Evolutionary conservation across 2,113 vertebrate genomes (phyloP).

Genomic region (Oryzias celebensis): DNA sequence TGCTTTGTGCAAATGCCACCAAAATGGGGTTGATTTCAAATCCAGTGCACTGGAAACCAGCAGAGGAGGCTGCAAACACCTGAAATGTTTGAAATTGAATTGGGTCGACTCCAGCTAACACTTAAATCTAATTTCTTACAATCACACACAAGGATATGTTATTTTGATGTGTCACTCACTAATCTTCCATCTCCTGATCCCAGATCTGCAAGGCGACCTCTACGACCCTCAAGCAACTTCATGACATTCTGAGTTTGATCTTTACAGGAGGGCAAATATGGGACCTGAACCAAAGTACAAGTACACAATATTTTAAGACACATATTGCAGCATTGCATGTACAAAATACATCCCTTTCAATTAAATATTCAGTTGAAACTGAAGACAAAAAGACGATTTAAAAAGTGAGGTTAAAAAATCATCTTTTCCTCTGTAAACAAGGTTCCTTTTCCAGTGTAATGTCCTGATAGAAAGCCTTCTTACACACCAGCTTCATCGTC

Average conservation of each 20-base stretch:
- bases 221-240: conserved; percentile 71
- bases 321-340: not conserved
- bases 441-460: too few species aligned
- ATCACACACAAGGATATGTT: not conserved
- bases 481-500: too few species aligned
- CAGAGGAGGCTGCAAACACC: conserved; percentile 74
- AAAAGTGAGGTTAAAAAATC: not conserved
- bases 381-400: not conserved
- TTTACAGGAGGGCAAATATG: conserved; percentile 76
- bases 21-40: conserved; percentile 80
- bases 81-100: conserved; percentile 20
- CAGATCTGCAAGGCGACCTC: conserved; percentile 73
- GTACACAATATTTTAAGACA: conserved; percentile 5
- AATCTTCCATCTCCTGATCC: conserved; percentile 79
- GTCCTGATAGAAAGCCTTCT: too few species aligned
- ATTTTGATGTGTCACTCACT: conserved; percentile 46
- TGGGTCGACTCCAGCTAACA: not conserved
- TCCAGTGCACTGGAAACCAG: conserved; percentile 76
- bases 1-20: conserved; percentile 63
- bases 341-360: not conserved
- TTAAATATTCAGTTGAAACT: not conserved
- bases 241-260: conserved; percentile 69
- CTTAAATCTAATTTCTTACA: not conserved
- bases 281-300: conserved; percentile 67
- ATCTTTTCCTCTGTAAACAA: too few species aligned